Conservation (phyloP, 2,797 vertebrate species). For the Poeciliopsis paucimaculata region DNA sequence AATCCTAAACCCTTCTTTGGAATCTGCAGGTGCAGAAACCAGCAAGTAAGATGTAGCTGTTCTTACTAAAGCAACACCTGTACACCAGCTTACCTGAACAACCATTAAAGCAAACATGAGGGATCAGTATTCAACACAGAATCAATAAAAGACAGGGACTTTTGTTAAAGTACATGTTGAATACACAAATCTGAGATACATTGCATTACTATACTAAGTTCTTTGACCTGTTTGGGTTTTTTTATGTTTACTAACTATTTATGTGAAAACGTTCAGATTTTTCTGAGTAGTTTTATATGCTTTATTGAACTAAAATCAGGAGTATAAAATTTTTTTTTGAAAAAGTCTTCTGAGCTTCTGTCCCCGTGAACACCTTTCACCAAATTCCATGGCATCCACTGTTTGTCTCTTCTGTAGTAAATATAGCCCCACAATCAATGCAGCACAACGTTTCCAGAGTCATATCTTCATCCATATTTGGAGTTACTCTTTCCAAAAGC, state of each 20-base stretch:
- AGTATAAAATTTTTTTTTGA: neutral
- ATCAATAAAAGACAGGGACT: neutral
- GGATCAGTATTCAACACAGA: neutral
- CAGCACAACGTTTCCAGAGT: constrained; percentile 24
- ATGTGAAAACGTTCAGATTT: neutral
- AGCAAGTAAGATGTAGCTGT: neutral
- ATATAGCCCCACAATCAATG: constrained; percentile 11
- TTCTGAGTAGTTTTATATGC: neutral
- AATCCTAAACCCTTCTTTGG: neutral
- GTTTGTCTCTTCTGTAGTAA: constrained; percentile 24
- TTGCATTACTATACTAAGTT: neutral
- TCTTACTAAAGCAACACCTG: constrained; percentile 1
- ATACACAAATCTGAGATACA: neutral
- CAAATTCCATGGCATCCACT: constrained; percentile 4
- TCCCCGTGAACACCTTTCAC: neutral
- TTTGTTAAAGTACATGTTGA: neutral
- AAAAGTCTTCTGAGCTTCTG: neutral
- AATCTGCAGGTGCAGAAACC: constrained; percentile 1
- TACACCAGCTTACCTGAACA: neutral
- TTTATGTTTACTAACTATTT: neutral
- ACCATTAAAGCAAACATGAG: neutral
- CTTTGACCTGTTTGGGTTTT: neutral
- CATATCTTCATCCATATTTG: constrained; percentile 41
- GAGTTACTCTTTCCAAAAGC: constrained; percentile 43
- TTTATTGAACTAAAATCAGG: neutral